phyloP scores from a whole-genome alignment of 2,888 invertebrate genomes.

The Amphipoea oculea region DNA sequence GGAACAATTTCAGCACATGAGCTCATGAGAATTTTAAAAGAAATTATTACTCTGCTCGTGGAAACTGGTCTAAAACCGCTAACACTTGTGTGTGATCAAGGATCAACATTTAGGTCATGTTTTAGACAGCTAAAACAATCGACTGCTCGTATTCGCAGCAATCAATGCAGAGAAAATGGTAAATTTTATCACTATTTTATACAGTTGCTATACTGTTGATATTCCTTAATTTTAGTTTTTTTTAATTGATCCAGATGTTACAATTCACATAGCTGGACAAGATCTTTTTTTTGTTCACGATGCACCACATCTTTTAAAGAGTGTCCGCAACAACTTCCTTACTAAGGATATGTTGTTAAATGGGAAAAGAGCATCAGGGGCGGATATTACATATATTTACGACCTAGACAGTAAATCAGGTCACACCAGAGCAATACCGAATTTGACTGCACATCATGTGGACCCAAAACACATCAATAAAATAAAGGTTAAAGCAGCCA shows the following conservation, averaged over 20 bases:
- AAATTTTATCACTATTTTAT: background rate
- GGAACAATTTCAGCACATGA: conserved; percentile 9
- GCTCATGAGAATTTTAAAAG: background rate
- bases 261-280: background rate
- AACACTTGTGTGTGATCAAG: conserved; percentile 3
- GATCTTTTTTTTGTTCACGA: background rate
- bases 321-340: background rate
- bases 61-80: conserved; percentile 8
- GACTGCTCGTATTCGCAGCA: background rate
- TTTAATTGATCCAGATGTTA: background rate
- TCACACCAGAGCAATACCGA: conserved; percentile 23
- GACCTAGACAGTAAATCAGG: conserved; percentile 13
- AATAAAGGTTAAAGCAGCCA: background rate
- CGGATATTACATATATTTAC: background rate
- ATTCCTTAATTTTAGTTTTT: background rate
- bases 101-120: conserved; percentile 3
- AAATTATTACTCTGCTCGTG: background rate
- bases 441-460: conserved; percentile 30
- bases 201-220: background rate
- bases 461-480: background rate
- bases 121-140: background rate
- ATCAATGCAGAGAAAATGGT: conserved; percentile 15
- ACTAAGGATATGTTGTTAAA: background rate
- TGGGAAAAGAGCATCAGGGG: background rate
- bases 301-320: conserved; percentile 4